Evolutionary conservation across 2,113 vertebrate genomes (phyloP), one percentile per base, ranked within the genome.

Genomic region (Gambusia affinis): DNA sequence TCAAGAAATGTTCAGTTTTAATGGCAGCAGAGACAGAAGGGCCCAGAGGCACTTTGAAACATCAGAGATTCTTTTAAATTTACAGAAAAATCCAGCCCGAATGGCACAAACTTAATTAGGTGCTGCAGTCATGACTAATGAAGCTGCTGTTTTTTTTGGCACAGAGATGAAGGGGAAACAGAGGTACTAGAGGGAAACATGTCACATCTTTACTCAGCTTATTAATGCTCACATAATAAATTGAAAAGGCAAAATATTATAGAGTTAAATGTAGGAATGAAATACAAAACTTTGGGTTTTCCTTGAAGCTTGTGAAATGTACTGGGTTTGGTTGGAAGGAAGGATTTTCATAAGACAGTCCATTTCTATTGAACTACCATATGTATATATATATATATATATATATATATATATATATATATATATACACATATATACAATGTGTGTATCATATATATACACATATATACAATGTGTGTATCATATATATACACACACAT

Each of bases 21-120:
- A 86, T 89, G 89, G 85, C 85, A 84, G 75, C 69, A 82, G 87
- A 89, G 82, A 83, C 37, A 70, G 73, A 88, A 68, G 62, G 70
- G 76, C 81, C 80, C 86, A 79, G 73, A 89, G 87, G 88, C 78
- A 84, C 87, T 89, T 93, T 90, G 79, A 88, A 86, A 91, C 86
- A 92, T 90, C 86, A 88, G 76, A 91, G 81, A 90, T 81, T 91
- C 86, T 82, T 92, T 91, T 85, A 88, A 85, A 89, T 89, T 80
- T 87, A 87, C 81, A 88, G 80, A 81, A 88, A 83, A 81, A 91
- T 87, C 85, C 81, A 86, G 90, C 86, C 19, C 27, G 75, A 92
- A 81, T 81, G 76, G 80, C 87, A 89, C 81, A 88, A 89, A 89
- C 72, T 82, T 90, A 92, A 93, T 95, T 91, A 92, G 83, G 82